phyloP scores from a whole-genome alignment of 35 echinoderm and acorn worm species.

The Heliocidaris erythrogramma region DNA sequence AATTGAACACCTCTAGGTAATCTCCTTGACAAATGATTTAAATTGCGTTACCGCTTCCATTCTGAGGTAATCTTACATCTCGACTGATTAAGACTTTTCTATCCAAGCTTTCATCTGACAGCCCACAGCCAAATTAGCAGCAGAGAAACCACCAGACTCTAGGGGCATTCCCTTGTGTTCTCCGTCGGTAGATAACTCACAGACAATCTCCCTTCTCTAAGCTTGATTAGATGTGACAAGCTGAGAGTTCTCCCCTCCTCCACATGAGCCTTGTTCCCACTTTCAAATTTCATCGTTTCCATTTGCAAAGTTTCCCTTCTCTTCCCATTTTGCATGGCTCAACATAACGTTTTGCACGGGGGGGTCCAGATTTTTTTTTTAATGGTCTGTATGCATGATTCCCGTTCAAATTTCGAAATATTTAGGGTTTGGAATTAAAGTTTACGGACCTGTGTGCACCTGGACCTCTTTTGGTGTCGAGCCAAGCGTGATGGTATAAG shows the following conservation, averaged over 20 bases:
- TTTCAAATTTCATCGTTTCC: too few relatives aligned
- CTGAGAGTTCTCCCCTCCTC: constrained; percentile 2
- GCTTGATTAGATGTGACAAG: constrained; percentile 13
- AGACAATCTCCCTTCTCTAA: neutral
- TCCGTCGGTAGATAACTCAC: constrained; percentile 21
- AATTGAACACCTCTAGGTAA: neutral
- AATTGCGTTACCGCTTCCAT: neutral
- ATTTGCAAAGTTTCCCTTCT: too few relatives aligned
- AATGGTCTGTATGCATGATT: too few relatives aligned
- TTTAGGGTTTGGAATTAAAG: too few relatives aligned
- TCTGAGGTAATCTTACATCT: neutral
- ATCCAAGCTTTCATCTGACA: constrained; percentile 14
- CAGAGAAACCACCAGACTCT: neutral
- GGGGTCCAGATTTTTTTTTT: too few relatives aligned
- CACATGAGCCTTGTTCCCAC: neutral
- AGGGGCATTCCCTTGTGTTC: neutral
- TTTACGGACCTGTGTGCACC: too few relatives aligned
- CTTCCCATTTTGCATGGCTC: too few relatives aligned
- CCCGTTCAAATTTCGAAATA: too few relatives aligned
- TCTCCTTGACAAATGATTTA: neutral
- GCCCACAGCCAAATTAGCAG: neutral
- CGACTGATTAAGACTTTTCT: constrained; percentile 27
- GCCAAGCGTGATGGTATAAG: too few relatives aligned
- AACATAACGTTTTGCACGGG: too few relatives aligned
- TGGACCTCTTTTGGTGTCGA: too few relatives aligned